These are phyloP conservation scores for Sinonovacula constricta DNA, from an alignment of 1,140 invertebrate species.

Conservation along the genomic window DNA sequence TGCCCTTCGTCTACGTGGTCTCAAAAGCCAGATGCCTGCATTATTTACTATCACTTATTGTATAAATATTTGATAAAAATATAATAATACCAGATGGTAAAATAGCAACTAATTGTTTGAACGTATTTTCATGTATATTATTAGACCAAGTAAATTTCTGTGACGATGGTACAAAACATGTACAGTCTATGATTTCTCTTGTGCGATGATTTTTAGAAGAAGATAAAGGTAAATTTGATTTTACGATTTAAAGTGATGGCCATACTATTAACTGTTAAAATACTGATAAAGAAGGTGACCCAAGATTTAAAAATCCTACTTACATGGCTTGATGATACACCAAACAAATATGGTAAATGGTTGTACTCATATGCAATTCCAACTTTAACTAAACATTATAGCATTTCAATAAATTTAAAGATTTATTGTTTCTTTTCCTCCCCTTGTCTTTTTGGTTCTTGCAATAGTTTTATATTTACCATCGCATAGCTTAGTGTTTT, in stretches of 20 bases:
- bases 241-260: too few relatives aligned
- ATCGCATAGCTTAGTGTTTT: constrained; percentile 18
- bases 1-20: constrained; percentile 6
- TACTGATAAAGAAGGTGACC: constrained; percentile 24
- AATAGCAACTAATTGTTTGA: too few relatives aligned
- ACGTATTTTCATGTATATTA: too few relatives aligned
- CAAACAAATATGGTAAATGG: constrained; percentile 11
- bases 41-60: not conserved
- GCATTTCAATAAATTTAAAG: constrained; percentile 32
- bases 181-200: constrained; percentile 31
- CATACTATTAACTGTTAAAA: constrained; percentile 4
- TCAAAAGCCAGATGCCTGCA: constrained; percentile 9
- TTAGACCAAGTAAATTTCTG: constrained; percentile 37
- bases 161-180: constrained; percentile 17
- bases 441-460: constrained; percentile 10
- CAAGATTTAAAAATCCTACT: constrained; percentile 16
- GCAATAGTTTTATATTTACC: not conserved
- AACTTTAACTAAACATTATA: constrained; percentile 15
- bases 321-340: too few relatives aligned
- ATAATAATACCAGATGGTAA: too few relatives aligned
- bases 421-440: constrained; percentile 9
- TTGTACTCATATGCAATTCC: constrained; percentile 3
- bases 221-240: not conserved
- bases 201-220: constrained; percentile 9
- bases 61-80: constrained; percentile 20